Evolutionary conservation across 2,888 invertebrate species (phyloP).

Genomic region (Marasmarcha lunaedactyla): DNA sequence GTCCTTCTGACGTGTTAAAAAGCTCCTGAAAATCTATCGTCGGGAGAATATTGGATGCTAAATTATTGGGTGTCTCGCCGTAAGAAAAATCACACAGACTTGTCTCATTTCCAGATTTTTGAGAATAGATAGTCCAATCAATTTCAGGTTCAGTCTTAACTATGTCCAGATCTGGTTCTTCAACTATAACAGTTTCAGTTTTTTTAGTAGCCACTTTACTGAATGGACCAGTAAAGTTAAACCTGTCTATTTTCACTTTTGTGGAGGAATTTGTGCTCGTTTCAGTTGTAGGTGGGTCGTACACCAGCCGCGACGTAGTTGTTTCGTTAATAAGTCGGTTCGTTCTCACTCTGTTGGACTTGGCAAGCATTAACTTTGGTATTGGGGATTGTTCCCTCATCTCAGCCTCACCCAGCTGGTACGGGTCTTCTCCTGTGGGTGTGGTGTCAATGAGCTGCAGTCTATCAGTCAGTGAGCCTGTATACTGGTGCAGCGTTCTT

Average conservation of each 20-base stretch:
- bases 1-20: conserved; percentile 25
- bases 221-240: conserved; percentile 26
- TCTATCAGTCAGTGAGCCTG: conserved; percentile 47
- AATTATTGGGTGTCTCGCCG: conserved; percentile 35
- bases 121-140: conserved; percentile 34
- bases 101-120: conserved; percentile 26
- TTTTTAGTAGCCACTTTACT: conserved; percentile 23
- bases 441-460: conserved; percentile 53
- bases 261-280: conserved; percentile 18
- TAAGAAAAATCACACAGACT: conserved; percentile 47
- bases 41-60: conserved; percentile 27
- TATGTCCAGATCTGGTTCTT: conserved; percentile 32
- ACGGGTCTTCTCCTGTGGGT: conserved; percentile 56
- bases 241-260: conserved; percentile 25
- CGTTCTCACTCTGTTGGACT: conserved; percentile 40
- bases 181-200: conserved; percentile 26
- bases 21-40: conserved; percentile 35
- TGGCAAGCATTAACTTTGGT: conserved; percentile 55
- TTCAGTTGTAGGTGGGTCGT: conserved; percentile 29
- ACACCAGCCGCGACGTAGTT: conserved; percentile 28
- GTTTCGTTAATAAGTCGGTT: conserved; percentile 27
- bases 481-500: conserved; percentile 28
- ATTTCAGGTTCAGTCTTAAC: conserved; percentile 39
- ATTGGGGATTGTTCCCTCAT: conserved; percentile 60
- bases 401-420: conserved; percentile 56